phyloP scores from a whole-genome alignment of 2,113 vertebrate genomes.

The Malurus alboscapulatus region DNA sequence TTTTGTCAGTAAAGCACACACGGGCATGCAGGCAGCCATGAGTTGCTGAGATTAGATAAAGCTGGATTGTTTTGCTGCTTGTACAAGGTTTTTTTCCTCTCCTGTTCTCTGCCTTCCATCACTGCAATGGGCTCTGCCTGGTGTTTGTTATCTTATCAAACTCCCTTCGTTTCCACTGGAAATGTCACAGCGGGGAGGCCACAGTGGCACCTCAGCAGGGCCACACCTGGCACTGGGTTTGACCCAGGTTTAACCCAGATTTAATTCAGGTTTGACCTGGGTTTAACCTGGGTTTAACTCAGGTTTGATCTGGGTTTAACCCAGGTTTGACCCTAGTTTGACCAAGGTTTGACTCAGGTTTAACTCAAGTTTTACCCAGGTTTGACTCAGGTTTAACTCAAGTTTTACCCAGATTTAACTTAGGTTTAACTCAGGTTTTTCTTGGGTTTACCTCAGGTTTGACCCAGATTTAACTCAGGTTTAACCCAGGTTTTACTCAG shows the following conservation, averaged over 20 bases:
- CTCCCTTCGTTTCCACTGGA: constrained; percentile 47
- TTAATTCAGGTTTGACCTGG: neutral
- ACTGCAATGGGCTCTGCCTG: constrained; percentile 60
- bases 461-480: no score
- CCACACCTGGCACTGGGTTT: neutral
- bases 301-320: neutral
- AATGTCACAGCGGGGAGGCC: neutral
- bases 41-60: constrained; percentile 77
- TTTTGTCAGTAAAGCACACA: constrained; percentile 83
- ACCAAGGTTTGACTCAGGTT: no score
- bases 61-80: constrained; percentile 73
- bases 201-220: neutral
- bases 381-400: no score
- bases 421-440: no score
- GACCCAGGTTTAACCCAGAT: neutral
- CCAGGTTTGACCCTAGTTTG: no score
- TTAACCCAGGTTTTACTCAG: neutral
- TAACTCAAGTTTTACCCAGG: no score
- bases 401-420: no score
- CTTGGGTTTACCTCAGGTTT: no score
- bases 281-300: neutral
- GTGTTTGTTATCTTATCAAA: constrained; percentile 69
- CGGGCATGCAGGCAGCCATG: constrained; percentile 69
- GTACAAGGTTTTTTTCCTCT: constrained; percentile 31
- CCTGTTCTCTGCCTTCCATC: constrained; percentile 27